phyloP scores from a whole-genome alignment of 53 echinoderm and acorn worm genomes.

The Mesocentrotus franciscanus region DNA sequence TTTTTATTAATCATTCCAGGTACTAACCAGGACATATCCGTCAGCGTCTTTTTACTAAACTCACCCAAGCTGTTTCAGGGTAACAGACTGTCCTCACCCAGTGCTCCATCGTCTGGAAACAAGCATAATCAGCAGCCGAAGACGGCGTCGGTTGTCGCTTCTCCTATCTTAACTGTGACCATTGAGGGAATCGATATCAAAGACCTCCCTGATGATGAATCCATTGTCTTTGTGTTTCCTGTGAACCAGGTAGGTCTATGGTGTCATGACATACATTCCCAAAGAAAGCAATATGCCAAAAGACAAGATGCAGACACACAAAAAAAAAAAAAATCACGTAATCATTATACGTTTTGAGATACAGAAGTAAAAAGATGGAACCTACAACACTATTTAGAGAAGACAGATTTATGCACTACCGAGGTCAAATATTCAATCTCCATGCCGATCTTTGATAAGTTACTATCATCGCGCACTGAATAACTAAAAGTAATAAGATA shows the following conservation, averaged over 20 bases:
- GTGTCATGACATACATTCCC: background rate
- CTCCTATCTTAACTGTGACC: constrained; percentile 43
- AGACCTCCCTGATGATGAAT: background rate
- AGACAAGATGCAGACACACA: too few relatives aligned
- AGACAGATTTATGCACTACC: too few relatives aligned
- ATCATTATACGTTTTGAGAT: too few relatives aligned
- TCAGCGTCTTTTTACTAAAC: background rate
- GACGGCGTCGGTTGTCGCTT: background rate
- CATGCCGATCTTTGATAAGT: too few relatives aligned
- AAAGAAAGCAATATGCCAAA: too few relatives aligned
- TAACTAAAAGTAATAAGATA: too few relatives aligned
- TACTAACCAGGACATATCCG: background rate
- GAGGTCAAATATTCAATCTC: too few relatives aligned
- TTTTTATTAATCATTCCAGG: background rate
- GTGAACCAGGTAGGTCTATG: background rate
- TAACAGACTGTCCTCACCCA: background rate
- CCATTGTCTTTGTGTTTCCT: constrained; percentile 30
- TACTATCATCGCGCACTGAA: too few relatives aligned
- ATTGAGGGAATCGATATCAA: constrained; percentile 34
- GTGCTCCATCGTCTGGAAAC: background rate
- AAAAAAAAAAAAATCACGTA: too few relatives aligned
- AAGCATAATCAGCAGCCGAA: background rate
- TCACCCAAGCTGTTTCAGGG: constrained; percentile 2
- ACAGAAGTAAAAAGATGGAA: too few relatives aligned
- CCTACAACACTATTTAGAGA: too few relatives aligned